These are phyloP conservation scores for Mesopsocus fuscifrons DNA, from an alignment of 2,888 invertebrate genomes.

Conservation along the genomic window DNA sequence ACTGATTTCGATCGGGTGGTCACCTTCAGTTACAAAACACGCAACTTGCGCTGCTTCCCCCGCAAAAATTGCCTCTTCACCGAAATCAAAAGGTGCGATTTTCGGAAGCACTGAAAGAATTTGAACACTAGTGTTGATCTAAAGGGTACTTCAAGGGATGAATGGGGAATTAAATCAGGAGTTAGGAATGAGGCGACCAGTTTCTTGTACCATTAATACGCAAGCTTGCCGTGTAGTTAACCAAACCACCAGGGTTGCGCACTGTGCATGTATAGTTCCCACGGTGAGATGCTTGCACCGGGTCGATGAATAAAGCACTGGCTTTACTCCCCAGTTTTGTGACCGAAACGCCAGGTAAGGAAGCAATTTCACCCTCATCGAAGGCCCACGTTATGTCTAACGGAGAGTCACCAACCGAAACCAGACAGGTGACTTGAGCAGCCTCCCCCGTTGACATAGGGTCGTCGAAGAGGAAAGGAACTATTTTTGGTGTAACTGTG, in stretches of 20 bases:
- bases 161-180: too few species aligned
- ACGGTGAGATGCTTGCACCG: constrained; percentile 45
- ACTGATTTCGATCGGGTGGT: constrained; percentile 30
- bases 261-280: constrained; percentile 61
- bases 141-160: too few species aligned
- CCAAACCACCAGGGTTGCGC: constrained; percentile 49
- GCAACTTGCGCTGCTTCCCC: constrained; percentile 59
- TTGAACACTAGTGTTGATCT: too few species aligned
- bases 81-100: constrained; percentile 59
- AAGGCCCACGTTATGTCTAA: constrained; percentile 57
- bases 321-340: constrained; percentile 28
- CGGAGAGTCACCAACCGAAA: constrained; percentile 48
- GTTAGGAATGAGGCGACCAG: background rate
- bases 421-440: constrained; percentile 39
- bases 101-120: constrained; percentile 49
- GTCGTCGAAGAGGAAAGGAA: constrained; percentile 27
- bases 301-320: constrained; percentile 41
- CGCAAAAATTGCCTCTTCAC: constrained; percentile 46
- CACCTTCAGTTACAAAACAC: constrained; percentile 39
- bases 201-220: constrained; percentile 44
- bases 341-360: background rate
- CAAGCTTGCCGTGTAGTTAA: constrained; percentile 46
- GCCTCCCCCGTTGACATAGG: constrained; percentile 43
- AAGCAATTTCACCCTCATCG: constrained; percentile 28
- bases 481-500: constrained; percentile 8